A percentile compares a stretch with the other conserved stretches of the same genome.
phyloP scores from a whole-genome alignment of 2,888 invertebrate species.

The Plebejus argus region DNA sequence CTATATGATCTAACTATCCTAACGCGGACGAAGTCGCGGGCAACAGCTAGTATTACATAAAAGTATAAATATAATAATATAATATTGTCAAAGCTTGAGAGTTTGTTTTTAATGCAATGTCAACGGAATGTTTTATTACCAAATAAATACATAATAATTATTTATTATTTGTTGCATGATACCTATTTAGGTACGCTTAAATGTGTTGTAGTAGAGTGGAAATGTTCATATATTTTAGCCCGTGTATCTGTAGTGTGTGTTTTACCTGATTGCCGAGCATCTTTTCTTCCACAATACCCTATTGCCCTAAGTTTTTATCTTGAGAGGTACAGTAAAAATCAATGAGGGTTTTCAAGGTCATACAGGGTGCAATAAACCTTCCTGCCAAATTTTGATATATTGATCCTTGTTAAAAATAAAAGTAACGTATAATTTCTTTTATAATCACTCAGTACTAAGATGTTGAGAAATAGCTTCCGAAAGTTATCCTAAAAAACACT shows the following conservation, averaged over 20 bases:
- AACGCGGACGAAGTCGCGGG: too few species aligned
- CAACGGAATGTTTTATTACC: not conserved
- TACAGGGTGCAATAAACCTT: too few species aligned
- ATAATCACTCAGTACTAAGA: too few species aligned
- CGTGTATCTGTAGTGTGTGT: not conserved
- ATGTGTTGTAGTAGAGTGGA: not conserved
- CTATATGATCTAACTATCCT: too few species aligned
- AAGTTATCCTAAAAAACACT: too few species aligned
- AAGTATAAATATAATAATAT: not conserved
- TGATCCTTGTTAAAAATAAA: too few species aligned
- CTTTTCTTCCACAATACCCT: not conserved
- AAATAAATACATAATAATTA: not conserved
- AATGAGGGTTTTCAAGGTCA: not conserved
- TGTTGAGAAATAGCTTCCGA: too few species aligned
- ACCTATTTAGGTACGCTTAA: not conserved
- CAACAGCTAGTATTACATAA: too few species aligned
- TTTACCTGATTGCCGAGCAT: not conserved
- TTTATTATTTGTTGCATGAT: not conserved
- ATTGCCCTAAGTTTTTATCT: not conserved
- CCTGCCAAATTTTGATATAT: too few species aligned
- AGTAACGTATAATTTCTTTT: too few species aligned
- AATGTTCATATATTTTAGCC: not conserved
- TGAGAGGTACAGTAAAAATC: not conserved
- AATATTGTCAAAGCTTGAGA: not conserved
- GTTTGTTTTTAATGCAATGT: not conserved